Evolutionary conservation across 2,797 vertebrate species (phyloP).

Genomic region (Cynodonichthys magdalenae): DNA sequence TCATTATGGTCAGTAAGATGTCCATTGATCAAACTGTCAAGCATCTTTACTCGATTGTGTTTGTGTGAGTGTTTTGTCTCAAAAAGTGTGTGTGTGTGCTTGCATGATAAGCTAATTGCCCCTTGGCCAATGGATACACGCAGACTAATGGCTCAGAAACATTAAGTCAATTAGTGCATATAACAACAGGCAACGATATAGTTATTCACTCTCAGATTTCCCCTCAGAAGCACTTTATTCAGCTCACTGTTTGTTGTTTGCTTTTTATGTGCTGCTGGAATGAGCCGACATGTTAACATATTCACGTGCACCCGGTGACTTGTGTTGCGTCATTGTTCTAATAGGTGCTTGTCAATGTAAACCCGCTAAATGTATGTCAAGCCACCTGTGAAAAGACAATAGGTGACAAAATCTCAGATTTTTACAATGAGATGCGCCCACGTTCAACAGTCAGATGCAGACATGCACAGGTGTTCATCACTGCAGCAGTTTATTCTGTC

Average conservation of each 20-base stretch:
- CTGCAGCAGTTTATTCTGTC: no score
- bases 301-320: slow-evolving; percentile 16
- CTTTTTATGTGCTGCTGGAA: slow-evolving; percentile 6
- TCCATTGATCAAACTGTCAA: slow-evolving; percentile 81
- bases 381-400: slow-evolving; percentile 36
- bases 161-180: slow-evolving; percentile 72
- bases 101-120: slow-evolving; percentile 76
- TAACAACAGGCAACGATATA: slow-evolving; percentile 58
- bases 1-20: slow-evolving; percentile 74
- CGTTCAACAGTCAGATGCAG: slow-evolving; percentile 2
- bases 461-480: slow-evolving; percentile 27
- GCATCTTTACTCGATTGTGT: slow-evolving; percentile 49
- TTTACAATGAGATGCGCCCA: slow-evolving; percentile 8
- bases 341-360: slow-evolving; percentile 13
- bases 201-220: slow-evolving; percentile 49
- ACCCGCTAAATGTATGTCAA: slow-evolving; percentile 43
- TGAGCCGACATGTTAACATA: slow-evolving; percentile 11
- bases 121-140: slow-evolving; percentile 65
- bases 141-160: slow-evolving; percentile 67
- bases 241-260: slow-evolving; percentile 25
- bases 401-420: slow-evolving; percentile 37
- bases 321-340: not conserved
- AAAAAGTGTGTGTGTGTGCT: slow-evolving; percentile 26
- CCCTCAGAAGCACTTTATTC: slow-evolving; percentile 45
- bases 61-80: slow-evolving; percentile 22